phyloP scores from a whole-genome alignment of 2,888 invertebrate species.

The Hirudinaria manillensis region DNA sequence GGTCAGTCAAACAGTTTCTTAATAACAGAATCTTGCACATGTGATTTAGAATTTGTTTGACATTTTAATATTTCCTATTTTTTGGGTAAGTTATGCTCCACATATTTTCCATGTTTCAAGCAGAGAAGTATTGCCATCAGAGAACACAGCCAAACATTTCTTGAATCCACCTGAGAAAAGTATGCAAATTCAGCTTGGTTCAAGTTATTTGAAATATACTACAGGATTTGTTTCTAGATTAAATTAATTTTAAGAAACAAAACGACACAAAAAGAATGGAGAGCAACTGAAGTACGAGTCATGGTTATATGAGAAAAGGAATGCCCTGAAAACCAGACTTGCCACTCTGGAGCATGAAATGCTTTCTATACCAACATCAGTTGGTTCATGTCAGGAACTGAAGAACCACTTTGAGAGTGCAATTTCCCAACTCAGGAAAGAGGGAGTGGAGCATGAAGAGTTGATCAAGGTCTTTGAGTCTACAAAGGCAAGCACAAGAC shows the following conservation, averaged over 20 bases:
- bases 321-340: conserved; percentile 1
- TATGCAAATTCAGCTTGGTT: background rate
- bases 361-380: background rate
- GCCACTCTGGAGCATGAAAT: background rate
- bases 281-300: conserved; percentile 14
- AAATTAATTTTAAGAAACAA: conserved; percentile 5
- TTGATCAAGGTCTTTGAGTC: conserved; percentile 8
- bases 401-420: conserved; percentile 9
- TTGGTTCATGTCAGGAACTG: background rate
- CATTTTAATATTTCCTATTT: too few species aligned
- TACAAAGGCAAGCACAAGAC: too few species aligned
- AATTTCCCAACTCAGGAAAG: conserved; percentile 12
- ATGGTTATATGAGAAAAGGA: conserved; percentile 7
- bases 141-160: too few species aligned
- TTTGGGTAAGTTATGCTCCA: too few species aligned
- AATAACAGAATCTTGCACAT: too few species aligned
- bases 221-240: background rate
- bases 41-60: too few species aligned
- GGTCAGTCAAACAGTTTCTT: too few species aligned
- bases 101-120: too few species aligned
- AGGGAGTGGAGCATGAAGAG: conserved; percentile 7
- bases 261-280: conserved; percentile 5
- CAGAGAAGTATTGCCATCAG: too few species aligned
- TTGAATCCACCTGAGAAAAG: background rate
- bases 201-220: background rate